Percentiles rank a stretch among this genome's conserved stretches.
Evolutionary conservation across 2,888 invertebrate genomes (phyloP).

Genomic region (Caenorhabditis uteleia): DNA sequence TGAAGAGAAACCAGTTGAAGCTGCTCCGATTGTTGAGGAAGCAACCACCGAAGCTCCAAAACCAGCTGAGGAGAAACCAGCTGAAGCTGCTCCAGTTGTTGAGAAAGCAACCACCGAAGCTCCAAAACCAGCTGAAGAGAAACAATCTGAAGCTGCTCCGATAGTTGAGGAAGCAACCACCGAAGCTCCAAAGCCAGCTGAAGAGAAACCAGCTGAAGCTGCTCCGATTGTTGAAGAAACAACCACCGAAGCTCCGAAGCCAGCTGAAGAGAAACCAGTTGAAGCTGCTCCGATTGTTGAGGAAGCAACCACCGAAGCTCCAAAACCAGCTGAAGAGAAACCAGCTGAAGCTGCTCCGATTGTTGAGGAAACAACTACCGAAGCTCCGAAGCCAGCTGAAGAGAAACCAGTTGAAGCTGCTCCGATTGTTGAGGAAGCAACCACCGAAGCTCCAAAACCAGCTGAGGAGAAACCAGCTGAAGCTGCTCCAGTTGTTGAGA

Average conservation of each 20-base stretch:
- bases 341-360: not conserved
- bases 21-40: too few species aligned
- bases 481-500: too few species aligned
- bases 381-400: constrained; percentile 9
- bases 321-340: constrained; percentile 6
- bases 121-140: constrained; percentile 6
- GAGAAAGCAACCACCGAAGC: constrained; percentile 7
- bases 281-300: not conserved
- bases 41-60: constrained; percentile 8
- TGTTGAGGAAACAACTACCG: constrained; percentile 2
- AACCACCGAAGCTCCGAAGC: too few species aligned
- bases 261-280: constrained; percentile 1
- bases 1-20: not conserved
- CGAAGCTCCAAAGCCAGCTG: not conserved
- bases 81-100: too few species aligned
- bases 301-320: not conserved
- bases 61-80: constrained; percentile 1
- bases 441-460: not conserved
- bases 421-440: too few species aligned
- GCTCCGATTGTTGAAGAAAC: too few species aligned
- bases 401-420: not conserved
- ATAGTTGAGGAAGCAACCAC: too few species aligned
- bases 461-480: constrained; percentile 5
- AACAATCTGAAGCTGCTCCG: constrained; percentile 8
- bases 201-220: constrained; percentile 6